Evolutionary conservation across 1,140 invertebrate genomes (phyloP).

Genomic region (Nasonia longicornis): DNA sequence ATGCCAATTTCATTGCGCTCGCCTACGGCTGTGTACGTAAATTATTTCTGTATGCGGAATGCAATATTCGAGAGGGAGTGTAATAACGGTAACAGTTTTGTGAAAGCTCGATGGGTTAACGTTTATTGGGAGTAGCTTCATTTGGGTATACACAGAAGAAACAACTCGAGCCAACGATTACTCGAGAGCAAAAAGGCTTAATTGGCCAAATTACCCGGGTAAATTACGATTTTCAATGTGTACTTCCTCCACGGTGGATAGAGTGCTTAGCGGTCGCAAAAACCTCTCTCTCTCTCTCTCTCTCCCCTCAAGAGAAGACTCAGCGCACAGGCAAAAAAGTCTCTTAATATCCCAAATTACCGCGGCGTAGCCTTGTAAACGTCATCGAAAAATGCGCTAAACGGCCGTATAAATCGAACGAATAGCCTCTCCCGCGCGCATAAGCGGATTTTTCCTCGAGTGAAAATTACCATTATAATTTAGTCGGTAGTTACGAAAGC

Average conservation of each 20-base stretch:
- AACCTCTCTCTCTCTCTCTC: not conserved
- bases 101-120: not conserved
- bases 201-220: not conserved
- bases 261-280: not conserved
- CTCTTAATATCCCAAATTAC: constrained; percentile 19
- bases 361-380: not conserved
- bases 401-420: constrained; percentile 11
- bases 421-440: not conserved
- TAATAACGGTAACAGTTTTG: not conserved
- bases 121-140: not conserved
- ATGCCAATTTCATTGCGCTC: not conserved
- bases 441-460: constrained; percentile 16
- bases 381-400: constrained; percentile 1
- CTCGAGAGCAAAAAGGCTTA: not conserved
- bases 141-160: not conserved
- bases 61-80: not conserved
- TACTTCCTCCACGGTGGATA: not conserved
- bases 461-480: constrained; percentile 38
- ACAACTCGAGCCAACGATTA: not conserved
- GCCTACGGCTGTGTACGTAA: not conserved
- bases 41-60: not conserved
- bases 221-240: not conserved
- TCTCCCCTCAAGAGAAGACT: not conserved
- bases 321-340: not conserved
- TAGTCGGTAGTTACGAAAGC: constrained; percentile 28